phyloP scores from a whole-genome alignment of 2,888 invertebrate species.

The Hydriomena furcata region DNA sequence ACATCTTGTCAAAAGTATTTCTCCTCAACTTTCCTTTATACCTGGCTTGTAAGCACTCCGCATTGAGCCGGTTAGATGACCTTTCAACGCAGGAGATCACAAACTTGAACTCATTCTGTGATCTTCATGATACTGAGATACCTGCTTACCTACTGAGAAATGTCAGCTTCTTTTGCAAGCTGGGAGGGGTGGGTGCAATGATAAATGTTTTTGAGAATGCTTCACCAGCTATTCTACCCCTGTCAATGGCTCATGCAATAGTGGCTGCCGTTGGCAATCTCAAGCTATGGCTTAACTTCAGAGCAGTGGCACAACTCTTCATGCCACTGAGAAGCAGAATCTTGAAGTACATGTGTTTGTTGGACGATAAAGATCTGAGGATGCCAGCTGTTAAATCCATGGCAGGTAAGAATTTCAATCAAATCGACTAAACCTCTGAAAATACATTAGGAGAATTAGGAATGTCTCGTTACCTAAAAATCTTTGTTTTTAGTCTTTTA shows the following conservation, averaged over 20 bases:
- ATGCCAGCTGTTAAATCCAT: slow-evolving; percentile 95
- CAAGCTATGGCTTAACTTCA: slow-evolving; percentile 96
- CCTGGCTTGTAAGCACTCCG: slow-evolving; percentile 93
- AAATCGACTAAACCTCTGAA: neutral
- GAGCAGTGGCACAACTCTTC: slow-evolving; percentile 93
- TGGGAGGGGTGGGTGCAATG: slow-evolving; percentile 94
- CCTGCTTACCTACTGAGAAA: slow-evolving; percentile 95
- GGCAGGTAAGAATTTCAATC: slow-evolving; percentile 86
- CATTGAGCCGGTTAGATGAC: slow-evolving; percentile 91
- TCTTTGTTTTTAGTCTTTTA: no score
- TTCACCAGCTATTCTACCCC: slow-evolving; percentile 89
- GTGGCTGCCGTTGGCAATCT: slow-evolving; percentile 96
- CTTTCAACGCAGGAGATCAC: slow-evolving; percentile 93
- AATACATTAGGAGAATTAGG: no score
- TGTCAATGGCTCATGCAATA: slow-evolving; percentile 95
- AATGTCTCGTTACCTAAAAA: neutral
- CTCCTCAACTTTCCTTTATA: slow-evolving; percentile 95
- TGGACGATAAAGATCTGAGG: slow-evolving; percentile 95
- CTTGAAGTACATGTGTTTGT: slow-evolving; percentile 95
- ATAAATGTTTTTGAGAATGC: slow-evolving; percentile 92
- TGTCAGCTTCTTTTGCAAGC: slow-evolving; percentile 96
- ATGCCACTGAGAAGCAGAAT: slow-evolving; percentile 94
- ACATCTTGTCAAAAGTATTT: slow-evolving; percentile 93
- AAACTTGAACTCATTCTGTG: slow-evolving; percentile 91
- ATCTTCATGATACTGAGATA: slow-evolving; percentile 96